Evolutionary conservation across 2,888 invertebrate species (phyloP).

Genomic region (Lithophane semibrunnea): DNA sequence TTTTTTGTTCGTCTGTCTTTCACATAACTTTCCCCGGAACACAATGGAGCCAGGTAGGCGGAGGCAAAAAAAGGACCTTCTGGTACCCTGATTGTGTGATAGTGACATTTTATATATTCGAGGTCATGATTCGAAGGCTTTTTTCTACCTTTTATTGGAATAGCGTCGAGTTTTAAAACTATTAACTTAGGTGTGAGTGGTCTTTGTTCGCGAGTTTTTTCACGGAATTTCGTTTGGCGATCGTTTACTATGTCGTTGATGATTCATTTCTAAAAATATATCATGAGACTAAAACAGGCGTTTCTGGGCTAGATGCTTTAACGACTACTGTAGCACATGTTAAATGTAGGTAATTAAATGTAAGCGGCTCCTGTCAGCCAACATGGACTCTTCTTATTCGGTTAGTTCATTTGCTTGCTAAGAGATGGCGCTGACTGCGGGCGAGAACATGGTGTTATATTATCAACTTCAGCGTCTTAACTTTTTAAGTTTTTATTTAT

Average conservation of each 20-base stretch:
- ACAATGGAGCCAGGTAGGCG: slow-evolving; percentile 86
- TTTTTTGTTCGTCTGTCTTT: slow-evolving; percentile 84
- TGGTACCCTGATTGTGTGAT: slow-evolving; percentile 79
- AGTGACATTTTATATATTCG: slow-evolving; percentile 85
- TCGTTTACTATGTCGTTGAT: slow-evolving; percentile 32
- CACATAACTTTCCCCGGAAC: slow-evolving; percentile 87
- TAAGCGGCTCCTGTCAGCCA: slow-evolving; percentile 14
- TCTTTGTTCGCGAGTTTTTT: slow-evolving; percentile 56
- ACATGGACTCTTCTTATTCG: slow-evolving; percentile 5
- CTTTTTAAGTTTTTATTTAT: too few species aligned
- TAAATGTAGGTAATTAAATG: slow-evolving; percentile 47
- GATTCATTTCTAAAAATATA: slow-evolving; percentile 61
- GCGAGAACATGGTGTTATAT: too few species aligned
- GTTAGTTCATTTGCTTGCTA: slow-evolving; percentile 18
- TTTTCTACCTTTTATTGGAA: slow-evolving; percentile 55
- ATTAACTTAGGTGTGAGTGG: slow-evolving; percentile 50
- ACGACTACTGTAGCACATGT: slow-evolving; percentile 45
- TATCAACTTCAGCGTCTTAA: not conserved
- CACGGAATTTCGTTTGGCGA: slow-evolving; percentile 46
- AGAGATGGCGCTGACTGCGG: slow-evolving; percentile 49
- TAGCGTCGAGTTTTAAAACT: slow-evolving; percentile 57
- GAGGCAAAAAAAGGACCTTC: slow-evolving; percentile 77
- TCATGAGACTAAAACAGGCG: slow-evolving; percentile 14
- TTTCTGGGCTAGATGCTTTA: slow-evolving; percentile 44
- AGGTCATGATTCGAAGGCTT: slow-evolving; percentile 76